Base-by-base conservation (phyloP, 1,140 invertebrate species). In the Helicorthomorpha holstii region DNA sequence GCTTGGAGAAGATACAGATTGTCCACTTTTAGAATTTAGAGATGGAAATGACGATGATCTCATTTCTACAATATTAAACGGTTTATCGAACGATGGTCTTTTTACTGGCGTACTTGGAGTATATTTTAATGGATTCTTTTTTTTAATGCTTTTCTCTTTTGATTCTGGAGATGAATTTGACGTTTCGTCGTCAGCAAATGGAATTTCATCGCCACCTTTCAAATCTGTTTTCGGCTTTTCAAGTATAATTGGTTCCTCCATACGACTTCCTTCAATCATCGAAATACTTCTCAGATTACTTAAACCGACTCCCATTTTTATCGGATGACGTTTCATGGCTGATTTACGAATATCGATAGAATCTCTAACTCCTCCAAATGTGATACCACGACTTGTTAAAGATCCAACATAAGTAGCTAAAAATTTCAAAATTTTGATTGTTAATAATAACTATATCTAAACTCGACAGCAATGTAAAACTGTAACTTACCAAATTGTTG, bases 241-340 rank as follows among this genome's bases (percentile, higher is more conserved):
- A 23, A 34, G 56, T 24, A 27, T 47, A 14, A 22, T 45, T 34
- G 42, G 52, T 25, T 24, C 27, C 43, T 45, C 27, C 34, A 42
- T 54, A 53, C 54, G 1, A 52, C 70, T 69, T 29, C 73, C 64
- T 2, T 58, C 23, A 56, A 54, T 24, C 53, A 59, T 10, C 44
- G 58, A 53, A 55, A 57, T 22, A 54, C 54, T 49, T 54, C 53
- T 14, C 16, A 7, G 7, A 16, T 7, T 7, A 16, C 16, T 7
- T 34, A 16, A 34, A 4, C 4, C 4, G 12, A 12, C 44, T 25
- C 66, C 45, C 51, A 56, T 50, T 27, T 53, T 70, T 74, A 26
- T 16, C 23, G 27, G 22, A 19, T 51, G 24, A 25, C 23, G 19
- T 23, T 4, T 14, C 12, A 16, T 23, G 4, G 54, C 27, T 26